Percentiles rank a stretch among this genome's conserved stretches.
Conservation (phyloP, 92 coral and sea anemone genomes). For the Hydrozoanthus gracilis region DNA sequence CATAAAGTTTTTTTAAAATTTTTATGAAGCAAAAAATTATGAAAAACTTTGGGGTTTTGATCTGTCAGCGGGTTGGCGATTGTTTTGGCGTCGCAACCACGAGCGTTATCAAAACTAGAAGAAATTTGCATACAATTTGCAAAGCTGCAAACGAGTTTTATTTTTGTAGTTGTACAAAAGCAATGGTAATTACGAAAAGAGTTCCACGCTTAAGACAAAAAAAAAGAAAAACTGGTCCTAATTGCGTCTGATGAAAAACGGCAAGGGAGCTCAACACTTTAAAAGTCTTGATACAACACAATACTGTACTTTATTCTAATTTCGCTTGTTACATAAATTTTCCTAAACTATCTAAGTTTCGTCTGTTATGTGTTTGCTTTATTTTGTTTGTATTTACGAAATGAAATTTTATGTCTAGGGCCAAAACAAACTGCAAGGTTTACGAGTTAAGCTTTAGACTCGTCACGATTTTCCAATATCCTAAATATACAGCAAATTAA, state of each 20-base stretch:
- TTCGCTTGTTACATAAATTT: too few relatives aligned
- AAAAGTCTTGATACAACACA: too few relatives aligned
- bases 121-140: neutral
- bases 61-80: neutral
- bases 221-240: too few relatives aligned
- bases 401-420: neutral
- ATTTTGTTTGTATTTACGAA: constrained; percentile 6
- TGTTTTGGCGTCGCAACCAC: neutral
- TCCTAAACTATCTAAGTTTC: too few relatives aligned
- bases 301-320: too few relatives aligned
- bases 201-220: too few relatives aligned
- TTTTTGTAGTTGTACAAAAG: neutral
- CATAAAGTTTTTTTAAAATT: neutral
- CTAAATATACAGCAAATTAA: too few relatives aligned
- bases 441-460: neutral
- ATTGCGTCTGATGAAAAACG: too few relatives aligned
- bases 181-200: too few relatives aligned
- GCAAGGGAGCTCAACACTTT: too few relatives aligned
- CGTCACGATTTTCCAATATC: neutral
- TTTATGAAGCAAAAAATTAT: neutral
- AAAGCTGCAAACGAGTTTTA: neutral
- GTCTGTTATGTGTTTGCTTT: neutral
- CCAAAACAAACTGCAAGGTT: neutral
- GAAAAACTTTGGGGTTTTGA: neutral
- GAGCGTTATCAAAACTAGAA: neutral